Conservation (phyloP, 2,797 vertebrate genomes). For the Lycodopsis pacificus region DNA sequence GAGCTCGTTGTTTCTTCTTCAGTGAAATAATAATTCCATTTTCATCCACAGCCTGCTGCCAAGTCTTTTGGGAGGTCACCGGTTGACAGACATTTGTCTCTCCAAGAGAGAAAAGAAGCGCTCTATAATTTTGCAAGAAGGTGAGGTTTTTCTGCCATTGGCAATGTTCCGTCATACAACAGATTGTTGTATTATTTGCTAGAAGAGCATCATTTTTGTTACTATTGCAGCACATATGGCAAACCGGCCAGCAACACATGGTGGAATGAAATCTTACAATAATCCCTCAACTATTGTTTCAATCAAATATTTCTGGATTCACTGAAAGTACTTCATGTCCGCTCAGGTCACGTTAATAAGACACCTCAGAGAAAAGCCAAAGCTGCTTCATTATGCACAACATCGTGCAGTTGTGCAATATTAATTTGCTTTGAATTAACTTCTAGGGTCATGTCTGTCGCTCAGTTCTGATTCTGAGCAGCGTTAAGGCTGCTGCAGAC, state of each 20-base stretch:
- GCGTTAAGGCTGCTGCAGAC: conserved; percentile 2
- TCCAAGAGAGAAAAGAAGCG: conserved; percentile 94
- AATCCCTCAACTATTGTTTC: neutral
- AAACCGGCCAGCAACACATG: neutral
- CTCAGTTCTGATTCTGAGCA: neutral
- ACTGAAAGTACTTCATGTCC: neutral
- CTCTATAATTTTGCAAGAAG: conserved; percentile 94
- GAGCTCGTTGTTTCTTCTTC: neutral
- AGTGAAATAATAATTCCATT: neutral
- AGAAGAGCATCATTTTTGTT: neutral
- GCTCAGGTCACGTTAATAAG: conserved; percentile 36
- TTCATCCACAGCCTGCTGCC: conserved; percentile 82
- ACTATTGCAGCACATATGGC: neutral
- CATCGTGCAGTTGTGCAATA: conserved; percentile 26
- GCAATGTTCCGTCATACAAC: neutral
- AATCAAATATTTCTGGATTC: conserved; percentile 10
- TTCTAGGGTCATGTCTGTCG: conserved; percentile 1
- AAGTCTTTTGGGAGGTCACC: conserved; percentile 92
- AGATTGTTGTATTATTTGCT: neutral
- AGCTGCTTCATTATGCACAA: conserved; percentile 39
- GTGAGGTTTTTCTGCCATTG: conserved; percentile 72
- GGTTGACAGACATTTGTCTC: conserved; percentile 92
- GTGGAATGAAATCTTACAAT: neutral
- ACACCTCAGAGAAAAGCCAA: conserved; percentile 23
- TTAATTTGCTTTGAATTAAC: conserved; percentile 43